Conservation (phyloP, 2,113 vertebrate species). For the Cyprinodon tularosa region DNA sequence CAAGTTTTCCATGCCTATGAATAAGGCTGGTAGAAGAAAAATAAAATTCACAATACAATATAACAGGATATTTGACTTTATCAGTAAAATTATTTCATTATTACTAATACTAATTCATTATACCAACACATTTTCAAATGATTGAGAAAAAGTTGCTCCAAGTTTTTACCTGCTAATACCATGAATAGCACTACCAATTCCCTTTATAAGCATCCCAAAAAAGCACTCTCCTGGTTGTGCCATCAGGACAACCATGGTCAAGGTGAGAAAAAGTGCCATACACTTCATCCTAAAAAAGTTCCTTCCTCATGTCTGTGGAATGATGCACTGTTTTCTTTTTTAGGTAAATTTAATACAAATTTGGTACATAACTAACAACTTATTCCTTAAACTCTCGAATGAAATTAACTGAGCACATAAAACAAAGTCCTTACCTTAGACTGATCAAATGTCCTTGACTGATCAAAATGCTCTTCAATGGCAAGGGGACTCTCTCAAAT, state of each 20-base stretch:
- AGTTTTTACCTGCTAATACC: neutral
- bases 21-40: neutral
- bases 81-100: neutral
- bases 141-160: neutral
- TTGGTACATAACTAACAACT: too few species aligned
- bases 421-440: neutral
- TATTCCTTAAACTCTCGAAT: neutral
- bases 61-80: neutral
- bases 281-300: neutral
- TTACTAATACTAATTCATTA: neutral
- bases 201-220: neutral
- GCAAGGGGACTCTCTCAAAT: too few species aligned
- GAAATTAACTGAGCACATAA: neutral
- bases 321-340: too few species aligned
- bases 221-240: neutral
- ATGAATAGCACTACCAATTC: neutral
- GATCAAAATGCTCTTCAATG: neutral
- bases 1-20: neutral
- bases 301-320: too few species aligned
- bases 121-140: too few species aligned
- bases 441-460: neutral
- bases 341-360: too few species aligned
- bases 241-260: constrained; percentile 6
- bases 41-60: neutral
- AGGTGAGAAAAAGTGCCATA: neutral